A percentile compares a stretch with the other conserved stretches of the same genome.
Conservation (phyloP, 2,888 invertebrate genomes). For the Euphydryas editha region DNA sequence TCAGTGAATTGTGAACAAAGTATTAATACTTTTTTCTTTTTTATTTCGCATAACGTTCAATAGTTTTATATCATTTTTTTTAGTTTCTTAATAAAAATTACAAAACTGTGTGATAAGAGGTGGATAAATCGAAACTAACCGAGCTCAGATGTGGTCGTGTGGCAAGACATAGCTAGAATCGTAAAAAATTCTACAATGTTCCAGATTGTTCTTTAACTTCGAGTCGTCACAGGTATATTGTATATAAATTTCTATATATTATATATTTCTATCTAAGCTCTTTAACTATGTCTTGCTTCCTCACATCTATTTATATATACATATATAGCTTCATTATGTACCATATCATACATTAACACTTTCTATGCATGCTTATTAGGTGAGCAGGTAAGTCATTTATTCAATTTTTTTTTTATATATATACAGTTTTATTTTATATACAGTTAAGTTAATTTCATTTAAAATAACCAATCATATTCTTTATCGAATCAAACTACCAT, state of each 20-base stretch:
- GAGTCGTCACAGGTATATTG: conserved; percentile 64
- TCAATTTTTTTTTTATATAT: not conserved
- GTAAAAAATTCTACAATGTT: conserved; percentile 49
- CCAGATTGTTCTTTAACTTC: conserved; percentile 44
- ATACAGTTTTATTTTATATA: not conserved
- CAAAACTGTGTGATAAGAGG: conserved; percentile 56
- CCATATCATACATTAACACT: conserved; percentile 29
- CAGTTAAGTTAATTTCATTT: not conserved
- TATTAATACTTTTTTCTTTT: not conserved
- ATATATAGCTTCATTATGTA: conserved; percentile 42
- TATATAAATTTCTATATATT: conserved; percentile 53
- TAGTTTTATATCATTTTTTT: not conserved
- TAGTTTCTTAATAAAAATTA: conserved; percentile 45
- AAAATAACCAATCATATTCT: too few relatives aligned
- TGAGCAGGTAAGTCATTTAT: conserved; percentile 19
- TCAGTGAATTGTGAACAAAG: not conserved
- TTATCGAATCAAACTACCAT: too few relatives aligned
- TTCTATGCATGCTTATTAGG: conserved; percentile 24
- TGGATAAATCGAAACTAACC: conserved; percentile 59
- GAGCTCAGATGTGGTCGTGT: conserved; percentile 80
- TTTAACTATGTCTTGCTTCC: conserved; percentile 83
- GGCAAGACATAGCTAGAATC: conserved; percentile 78
- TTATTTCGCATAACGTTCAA: too few relatives aligned
- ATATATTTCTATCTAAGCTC: conserved; percentile 52
- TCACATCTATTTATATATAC: conserved; percentile 62